Conservation (phyloP, 92 coral and sea anemone species). For the Actinernus sp. region DNA sequence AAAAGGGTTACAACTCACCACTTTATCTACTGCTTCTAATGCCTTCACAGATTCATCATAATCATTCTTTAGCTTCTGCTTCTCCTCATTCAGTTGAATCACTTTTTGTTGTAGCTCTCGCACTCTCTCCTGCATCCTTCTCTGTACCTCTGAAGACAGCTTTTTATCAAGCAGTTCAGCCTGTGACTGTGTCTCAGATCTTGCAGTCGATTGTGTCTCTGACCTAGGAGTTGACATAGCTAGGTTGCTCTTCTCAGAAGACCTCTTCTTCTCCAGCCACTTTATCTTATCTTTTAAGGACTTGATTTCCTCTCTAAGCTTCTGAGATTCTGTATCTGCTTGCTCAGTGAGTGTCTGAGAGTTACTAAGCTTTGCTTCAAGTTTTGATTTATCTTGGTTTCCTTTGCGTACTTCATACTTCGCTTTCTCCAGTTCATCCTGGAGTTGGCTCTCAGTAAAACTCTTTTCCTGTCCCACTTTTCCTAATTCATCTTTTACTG, state of each 20-base stretch:
- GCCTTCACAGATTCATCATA: conserved; percentile 98
- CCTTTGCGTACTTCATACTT: conserved; percentile 43
- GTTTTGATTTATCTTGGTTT: conserved; percentile 72
- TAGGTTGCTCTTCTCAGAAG: conserved; percentile 28
- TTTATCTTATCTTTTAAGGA: conserved; percentile 57
- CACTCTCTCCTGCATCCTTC: conserved; percentile 81
- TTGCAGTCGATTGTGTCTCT: conserved; percentile 3
- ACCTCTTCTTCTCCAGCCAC: conserved; percentile 49
- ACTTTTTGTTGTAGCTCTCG: conserved; percentile 86
- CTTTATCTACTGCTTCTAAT: conserved; percentile 97
- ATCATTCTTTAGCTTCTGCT: conserved; percentile 75
- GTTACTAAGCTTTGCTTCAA: conserved; percentile 71
- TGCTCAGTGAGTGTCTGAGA: conserved; percentile 65
- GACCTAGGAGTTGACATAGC: conserved; percentile 25
- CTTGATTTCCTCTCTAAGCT: conserved; percentile 49
- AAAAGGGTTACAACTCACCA: conserved; percentile 67
- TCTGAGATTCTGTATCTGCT: conserved; percentile 40
- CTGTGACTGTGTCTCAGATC: conserved; percentile 20
- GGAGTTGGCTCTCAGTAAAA: conserved; percentile 25
- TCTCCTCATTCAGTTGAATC: conserved; percentile 75
- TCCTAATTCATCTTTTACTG: conserved; percentile 32
- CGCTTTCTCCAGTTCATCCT: conserved; percentile 49
- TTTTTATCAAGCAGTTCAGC: conserved; percentile 53
- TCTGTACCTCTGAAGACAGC: conserved; percentile 50
- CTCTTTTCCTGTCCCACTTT: conserved; percentile 23